Conservation (phyloP, 2,113 vertebrate genomes). For the Craseonycteris thonglongyai region DNA sequence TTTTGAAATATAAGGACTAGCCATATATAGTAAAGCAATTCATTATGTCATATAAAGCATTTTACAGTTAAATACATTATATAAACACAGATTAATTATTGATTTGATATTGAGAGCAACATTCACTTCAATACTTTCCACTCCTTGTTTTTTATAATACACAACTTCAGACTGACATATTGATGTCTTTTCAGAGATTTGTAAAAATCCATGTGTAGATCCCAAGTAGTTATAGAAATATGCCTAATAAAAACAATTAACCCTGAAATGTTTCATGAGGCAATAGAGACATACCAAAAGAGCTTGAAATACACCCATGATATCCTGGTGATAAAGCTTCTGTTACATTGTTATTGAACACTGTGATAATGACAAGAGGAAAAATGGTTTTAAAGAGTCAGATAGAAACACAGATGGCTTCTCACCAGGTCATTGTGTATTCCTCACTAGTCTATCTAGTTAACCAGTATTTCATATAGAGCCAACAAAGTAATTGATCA, state of each 20-base stretch:
- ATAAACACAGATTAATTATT: too few relatives aligned
- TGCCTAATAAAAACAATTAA: background rate
- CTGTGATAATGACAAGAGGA: background rate
- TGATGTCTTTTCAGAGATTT: background rate
- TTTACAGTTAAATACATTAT: background rate
- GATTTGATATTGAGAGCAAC: background rate
- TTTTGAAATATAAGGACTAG: background rate
- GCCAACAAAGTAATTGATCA: constrained; percentile 38
- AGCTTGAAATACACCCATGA: background rate
- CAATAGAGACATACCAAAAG: background rate
- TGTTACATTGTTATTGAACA: constrained; percentile 36
- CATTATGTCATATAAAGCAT: background rate
- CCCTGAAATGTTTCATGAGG: background rate
- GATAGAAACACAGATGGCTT: constrained; percentile 56
- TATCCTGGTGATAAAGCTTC: constrained; percentile 35
- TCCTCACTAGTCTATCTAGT: constrained; percentile 25
- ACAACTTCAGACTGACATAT: background rate
- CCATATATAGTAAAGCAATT: background rate
- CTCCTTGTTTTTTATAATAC: background rate
- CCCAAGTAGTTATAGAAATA: background rate
- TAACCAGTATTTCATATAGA: constrained; percentile 12
- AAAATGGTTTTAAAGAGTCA: constrained; percentile 15
- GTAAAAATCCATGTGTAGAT: background rate
- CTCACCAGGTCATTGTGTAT: constrained; percentile 51
- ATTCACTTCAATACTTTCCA: background rate